Evolutionary conservation across 2,113 vertebrate genomes (phyloP), one percentile per base, ranked within the genome.

Genomic region (Cepphus grylle): DNA sequence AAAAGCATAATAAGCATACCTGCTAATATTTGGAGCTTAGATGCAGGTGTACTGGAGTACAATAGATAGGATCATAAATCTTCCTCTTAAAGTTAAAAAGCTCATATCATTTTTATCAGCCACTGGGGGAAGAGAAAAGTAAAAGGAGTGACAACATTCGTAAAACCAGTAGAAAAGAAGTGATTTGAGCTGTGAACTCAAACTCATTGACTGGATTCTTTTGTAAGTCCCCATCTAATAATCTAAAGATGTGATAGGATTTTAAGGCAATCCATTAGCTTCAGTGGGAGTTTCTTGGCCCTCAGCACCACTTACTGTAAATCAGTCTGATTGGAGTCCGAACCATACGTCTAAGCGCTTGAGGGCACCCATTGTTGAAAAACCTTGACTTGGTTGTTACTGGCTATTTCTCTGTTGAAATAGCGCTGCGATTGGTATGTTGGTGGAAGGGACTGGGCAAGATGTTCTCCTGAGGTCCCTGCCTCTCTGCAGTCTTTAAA

Each of bases 401-500:
- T 76, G 82, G 55, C 23, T 74, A 25, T 84, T 92, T 92, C 72
- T 93, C 52, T 69, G 29, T 77, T 89, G 89, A 91, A 93, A 77
- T 91, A 90, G 53, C 12, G 12, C 74, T 65, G n/a, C 9, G 25
- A 86, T 69, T 62, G 58, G 36, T 92, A 8, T 45, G 27, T 84
- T 84, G 83, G 76, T 70, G 61, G 40, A 83, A 66, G 36, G 81
- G 40, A 45, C 47, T 2, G 6, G 69, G 40, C 47, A 74, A 26
- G 63, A 72, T 49, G 40, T 72, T 96, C 87, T 97, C 84, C 66
- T 36, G 66, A 93, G 93, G 49, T 80, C 78, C 38, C 43, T 76
- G 49, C 30, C 43, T 94, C 81, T 89, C 78, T 95, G 40, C 81
- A 71, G 2, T 94, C 70, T 80, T 87, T 91, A 94, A 95, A 80